Base-by-base conservation (phyloP, 2,888 invertebrate genomes). In the Ecliptopera silaceata region DNA sequence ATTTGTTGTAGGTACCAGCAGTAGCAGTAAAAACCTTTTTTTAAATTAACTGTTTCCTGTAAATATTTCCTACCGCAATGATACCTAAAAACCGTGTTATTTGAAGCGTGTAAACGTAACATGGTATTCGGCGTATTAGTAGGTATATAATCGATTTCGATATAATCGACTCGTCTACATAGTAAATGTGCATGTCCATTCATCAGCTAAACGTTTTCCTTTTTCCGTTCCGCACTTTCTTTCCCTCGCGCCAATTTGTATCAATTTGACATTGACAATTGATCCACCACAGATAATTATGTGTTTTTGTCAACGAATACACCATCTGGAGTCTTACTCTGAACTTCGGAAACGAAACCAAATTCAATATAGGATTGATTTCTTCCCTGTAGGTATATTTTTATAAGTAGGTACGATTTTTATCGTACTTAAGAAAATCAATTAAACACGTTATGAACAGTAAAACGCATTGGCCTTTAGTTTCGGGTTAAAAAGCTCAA, bases 161-260 rank as follows among this genome's bases (percentile, higher is more conserved):
- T 64, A 54, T 56, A 50, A 56, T 48, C 29, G 51, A n/a, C 56
- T 17, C 2, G 31, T 31, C n/a, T 31, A 38, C 57, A 61, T 57
- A 56, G 43, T 55, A 52, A n/a, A 34, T 18, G 10, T 45, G 44
- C 13, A 45, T 22, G 38, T 29, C 36, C 42, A 29, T 34, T 29
- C 50, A 34, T 39, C 46, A 39, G 20, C 26, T 45, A 44, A 47
- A 55, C 46, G 48, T 36, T 55, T 64, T 61, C 64, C 64, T 56
- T 53, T 53, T 61, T 63, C 66, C 64, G 57, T 56, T 59, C 60
- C 64, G 60, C 41, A 53, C 59, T 64, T 53, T 50, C 55, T 60
- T 53, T 58, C 59, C 17, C 58, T 34, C 39, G 44, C 42, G 46
- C 45, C 56, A 42, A 55, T 59, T 54, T 54, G 48, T 45, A 41